Evolutionary conservation across 37 sponge, comb jelly and placozoan species (phyloP).

Genomic region (Theonella swinhoei): DNA sequence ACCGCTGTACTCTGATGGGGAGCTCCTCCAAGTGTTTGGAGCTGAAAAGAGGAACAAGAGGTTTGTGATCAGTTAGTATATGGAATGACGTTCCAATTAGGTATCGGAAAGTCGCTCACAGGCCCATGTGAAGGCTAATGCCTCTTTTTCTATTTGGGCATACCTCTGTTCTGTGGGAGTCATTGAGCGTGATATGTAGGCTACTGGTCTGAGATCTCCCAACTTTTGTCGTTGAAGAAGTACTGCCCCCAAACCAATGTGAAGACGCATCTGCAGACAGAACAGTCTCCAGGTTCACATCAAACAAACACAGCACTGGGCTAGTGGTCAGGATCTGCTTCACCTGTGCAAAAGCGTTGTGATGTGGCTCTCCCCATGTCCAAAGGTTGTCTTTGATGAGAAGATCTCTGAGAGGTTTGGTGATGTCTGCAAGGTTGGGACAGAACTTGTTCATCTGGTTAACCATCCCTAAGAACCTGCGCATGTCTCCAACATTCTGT

Average conservation of each 20-base stretch:
- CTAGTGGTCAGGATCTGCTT: conserved; percentile 20
- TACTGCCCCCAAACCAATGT: conserved; percentile 40
- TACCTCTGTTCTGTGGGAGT: conserved; percentile 22
- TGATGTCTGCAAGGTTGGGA: conserved; percentile 18
- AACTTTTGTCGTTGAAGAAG: no score
- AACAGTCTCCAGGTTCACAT: conserved; percentile 1
- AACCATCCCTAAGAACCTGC: conserved; percentile 38
- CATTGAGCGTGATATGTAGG: conserved; percentile 35
- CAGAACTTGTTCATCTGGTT: conserved; percentile 42
- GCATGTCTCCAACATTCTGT: conserved; percentile 34
- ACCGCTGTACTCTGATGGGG: conserved; percentile 51
- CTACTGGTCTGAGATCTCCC: no score
- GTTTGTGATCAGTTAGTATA: conserved; percentile 66
- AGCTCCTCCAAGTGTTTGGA: conserved; percentile 46
- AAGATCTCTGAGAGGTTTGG: conserved; percentile 30
- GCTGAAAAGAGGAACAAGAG: conserved; percentile 52
- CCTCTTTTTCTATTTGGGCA: no score
- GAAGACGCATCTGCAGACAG: conserved; percentile 43
- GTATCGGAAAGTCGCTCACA: conserved; percentile 21
- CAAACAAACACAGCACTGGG: conserved; percentile 17
- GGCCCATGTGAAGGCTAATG: conserved; percentile 50
- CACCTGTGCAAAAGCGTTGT: conserved; percentile 3
- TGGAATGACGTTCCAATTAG: conserved; percentile 38
- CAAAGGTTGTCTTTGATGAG: conserved; percentile 20
- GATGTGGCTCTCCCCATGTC: conserved; percentile 23